These are phyloP conservation scores for Camponotus pennsylvanicus DNA, from an alignment of 1,140 invertebrate genomes.

Conservation along the genomic window DNA sequence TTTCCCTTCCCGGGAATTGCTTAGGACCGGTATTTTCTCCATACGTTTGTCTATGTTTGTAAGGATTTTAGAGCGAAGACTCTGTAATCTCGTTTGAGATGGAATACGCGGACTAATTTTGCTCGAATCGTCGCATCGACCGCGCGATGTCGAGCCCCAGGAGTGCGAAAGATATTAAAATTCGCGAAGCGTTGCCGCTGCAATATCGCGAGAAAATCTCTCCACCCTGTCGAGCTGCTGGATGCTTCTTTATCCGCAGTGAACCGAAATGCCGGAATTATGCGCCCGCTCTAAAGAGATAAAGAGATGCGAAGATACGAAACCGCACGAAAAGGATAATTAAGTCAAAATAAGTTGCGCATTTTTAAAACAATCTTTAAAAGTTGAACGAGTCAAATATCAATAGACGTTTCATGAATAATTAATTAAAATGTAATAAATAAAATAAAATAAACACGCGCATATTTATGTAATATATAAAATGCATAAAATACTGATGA, in stretches of 20 bases:
- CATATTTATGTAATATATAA: too few species aligned
- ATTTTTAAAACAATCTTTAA: neutral
- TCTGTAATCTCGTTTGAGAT: slow-evolving; percentile 25
- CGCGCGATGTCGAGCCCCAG: slow-evolving; percentile 16
- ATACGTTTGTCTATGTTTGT: neutral
- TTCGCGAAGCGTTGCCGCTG: slow-evolving; percentile 43
- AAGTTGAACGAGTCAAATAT: neutral
- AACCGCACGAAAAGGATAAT: slow-evolving; percentile 15
- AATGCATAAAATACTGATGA: too few species aligned
- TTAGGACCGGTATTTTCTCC: slow-evolving; percentile 7
- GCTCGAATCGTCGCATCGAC: neutral
- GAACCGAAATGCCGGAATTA: slow-evolving; percentile 22
- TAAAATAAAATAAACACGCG: neutral
- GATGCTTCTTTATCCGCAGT: slow-evolving; percentile 28
- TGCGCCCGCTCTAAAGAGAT: neutral
- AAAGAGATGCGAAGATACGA: slow-evolving; percentile 25
- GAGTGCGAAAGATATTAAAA: slow-evolving; percentile 60
- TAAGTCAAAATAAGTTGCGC: neutral
- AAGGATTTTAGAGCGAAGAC: neutral
- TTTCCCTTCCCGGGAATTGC: slow-evolving; percentile 42
- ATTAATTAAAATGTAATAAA: too few species aligned
- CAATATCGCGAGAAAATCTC: slow-evolving; percentile 52
- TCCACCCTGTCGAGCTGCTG: neutral
- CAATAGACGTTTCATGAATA: neutral
- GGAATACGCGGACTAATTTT: neutral